Conservation (phyloP, 2,888 invertebrate species). For the Nemapogon koenigi region DNA sequence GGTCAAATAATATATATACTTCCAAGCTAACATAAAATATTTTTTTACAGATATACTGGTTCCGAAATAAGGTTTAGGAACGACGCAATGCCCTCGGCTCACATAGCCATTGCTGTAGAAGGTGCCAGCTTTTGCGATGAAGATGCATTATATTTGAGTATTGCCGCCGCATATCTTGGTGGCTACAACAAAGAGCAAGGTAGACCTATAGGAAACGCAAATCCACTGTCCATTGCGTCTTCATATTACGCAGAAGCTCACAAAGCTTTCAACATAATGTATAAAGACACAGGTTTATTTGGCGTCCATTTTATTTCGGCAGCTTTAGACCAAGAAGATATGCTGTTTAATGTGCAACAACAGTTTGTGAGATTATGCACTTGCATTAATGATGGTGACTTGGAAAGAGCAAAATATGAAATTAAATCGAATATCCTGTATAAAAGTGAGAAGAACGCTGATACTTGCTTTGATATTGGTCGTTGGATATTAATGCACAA, state of each 20-base stretch:
- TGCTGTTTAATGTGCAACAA: constrained; percentile 73
- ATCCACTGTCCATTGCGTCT: constrained; percentile 75
- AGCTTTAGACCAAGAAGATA: constrained; percentile 69
- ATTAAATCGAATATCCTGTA: constrained; percentile 89
- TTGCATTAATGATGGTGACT: constrained; percentile 83
- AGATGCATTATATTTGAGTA: constrained; percentile 91
- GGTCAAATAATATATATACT: constrained; percentile 91
- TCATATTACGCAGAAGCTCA: constrained; percentile 85
- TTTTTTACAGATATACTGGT: constrained; percentile 80
- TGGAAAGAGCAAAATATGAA: constrained; percentile 88
- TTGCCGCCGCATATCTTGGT: constrained; percentile 90
- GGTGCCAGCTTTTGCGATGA: constrained; percentile 89
- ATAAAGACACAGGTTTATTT: constrained; percentile 97
- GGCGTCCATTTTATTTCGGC: constrained; percentile 85
- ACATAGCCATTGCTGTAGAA: constrained; percentile 69
- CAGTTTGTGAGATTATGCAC: constrained; percentile 89
- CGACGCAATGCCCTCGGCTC: constrained; percentile 45
- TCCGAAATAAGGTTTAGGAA: constrained; percentile 33
- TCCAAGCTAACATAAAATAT: constrained; percentile 84
- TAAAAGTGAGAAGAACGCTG: constrained; percentile 86
- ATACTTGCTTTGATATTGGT: constrained; percentile 94
- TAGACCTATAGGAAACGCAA: constrained; percentile 82
- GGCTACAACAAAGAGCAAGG: constrained; percentile 90
- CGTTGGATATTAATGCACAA: constrained; percentile 92
- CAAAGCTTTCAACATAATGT: constrained; percentile 94